Conservation (phyloP, 1,140 invertebrate genomes). For the Cotesia typhae region DNA sequence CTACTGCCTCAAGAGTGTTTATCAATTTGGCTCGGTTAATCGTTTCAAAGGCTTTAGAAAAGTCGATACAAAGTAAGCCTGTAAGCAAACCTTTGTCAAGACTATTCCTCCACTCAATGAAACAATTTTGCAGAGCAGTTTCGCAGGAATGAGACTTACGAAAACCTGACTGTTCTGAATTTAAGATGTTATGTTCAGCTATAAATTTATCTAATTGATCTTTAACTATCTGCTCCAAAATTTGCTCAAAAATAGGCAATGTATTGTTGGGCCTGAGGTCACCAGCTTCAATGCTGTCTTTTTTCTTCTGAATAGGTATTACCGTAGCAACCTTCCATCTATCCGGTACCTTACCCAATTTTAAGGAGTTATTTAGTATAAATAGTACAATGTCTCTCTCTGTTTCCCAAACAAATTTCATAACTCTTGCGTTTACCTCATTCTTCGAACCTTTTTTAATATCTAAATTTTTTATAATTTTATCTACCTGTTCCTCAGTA, state of each 20-base stretch:
- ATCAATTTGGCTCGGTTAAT: background rate
- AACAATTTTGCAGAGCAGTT: constrained; percentile 17
- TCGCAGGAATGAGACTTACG: background rate
- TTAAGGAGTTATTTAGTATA: no score
- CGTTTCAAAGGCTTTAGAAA: background rate
- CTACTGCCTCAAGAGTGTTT: background rate
- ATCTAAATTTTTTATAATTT: no score
- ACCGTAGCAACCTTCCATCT: constrained; percentile 4
- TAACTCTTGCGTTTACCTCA: no score
- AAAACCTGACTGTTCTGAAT: background rate
- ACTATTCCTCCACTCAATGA: constrained; percentile 11
- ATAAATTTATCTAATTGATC: constrained; percentile 9
- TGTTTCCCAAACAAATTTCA: no score
- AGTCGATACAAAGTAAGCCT: background rate
- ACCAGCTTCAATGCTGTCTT: background rate
- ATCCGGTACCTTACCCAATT: background rate
- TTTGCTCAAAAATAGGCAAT: background rate
- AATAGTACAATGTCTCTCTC: no score
- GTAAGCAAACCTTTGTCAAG: background rate
- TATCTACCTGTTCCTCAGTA: no score
- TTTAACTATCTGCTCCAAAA: constrained; percentile 20
- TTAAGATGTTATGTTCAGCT: constrained; percentile 4
- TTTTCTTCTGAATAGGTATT: constrained; percentile 1
- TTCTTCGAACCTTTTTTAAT: no score
- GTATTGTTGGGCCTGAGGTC: constrained; percentile 12